Percentiles rank a stretch among this genome's conserved stretches.
phyloP scores from a whole-genome alignment of 1,140 invertebrate genomes.

The Drosophila hydei region DNA sequence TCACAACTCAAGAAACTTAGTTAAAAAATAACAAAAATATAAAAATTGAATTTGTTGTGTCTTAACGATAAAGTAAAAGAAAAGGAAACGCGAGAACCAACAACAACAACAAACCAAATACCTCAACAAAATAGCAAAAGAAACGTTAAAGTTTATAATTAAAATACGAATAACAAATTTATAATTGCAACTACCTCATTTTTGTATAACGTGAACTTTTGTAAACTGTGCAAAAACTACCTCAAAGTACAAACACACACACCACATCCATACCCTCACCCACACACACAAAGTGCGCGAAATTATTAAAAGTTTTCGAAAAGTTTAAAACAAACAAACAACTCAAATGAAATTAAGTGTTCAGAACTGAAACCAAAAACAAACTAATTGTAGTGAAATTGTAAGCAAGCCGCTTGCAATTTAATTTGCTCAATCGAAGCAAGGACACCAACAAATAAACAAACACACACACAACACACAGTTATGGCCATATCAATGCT shows the following conservation, averaged over 20 bases:
- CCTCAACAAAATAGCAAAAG: conserved; percentile 42
- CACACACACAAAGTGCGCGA: conserved; percentile 39
- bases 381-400: conserved; percentile 37
- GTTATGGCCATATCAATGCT: conserved; percentile 82
- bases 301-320: conserved; percentile 24
- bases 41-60: conserved; percentile 28
- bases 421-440: conserved; percentile 31
- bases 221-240: conserved; percentile 68
- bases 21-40: conserved; percentile 24
- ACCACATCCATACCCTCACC: conserved; percentile 26
- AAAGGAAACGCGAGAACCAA: conserved; percentile 38
- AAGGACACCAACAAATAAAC: conserved; percentile 23
- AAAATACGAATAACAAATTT: conserved; percentile 31
- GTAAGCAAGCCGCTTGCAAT: conserved; percentile 13
- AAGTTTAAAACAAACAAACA: conserved; percentile 42
- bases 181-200: conserved; percentile 75
- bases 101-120: conserved; percentile 55
- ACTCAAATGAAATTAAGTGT: conserved; percentile 65
- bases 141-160: conserved; percentile 30
- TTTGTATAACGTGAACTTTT: conserved; percentile 71
- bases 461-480: conserved; percentile 17
- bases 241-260: conserved; percentile 76
- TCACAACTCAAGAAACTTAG: conserved; percentile 48
- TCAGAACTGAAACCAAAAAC: conserved; percentile 38
- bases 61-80: conserved; percentile 19